A percentile compares a stretch with the other conserved stretches of the same genome.
Evolutionary conservation across 2,888 invertebrate species (phyloP).

Genomic region (Cremastobaeus sp.): DNA sequence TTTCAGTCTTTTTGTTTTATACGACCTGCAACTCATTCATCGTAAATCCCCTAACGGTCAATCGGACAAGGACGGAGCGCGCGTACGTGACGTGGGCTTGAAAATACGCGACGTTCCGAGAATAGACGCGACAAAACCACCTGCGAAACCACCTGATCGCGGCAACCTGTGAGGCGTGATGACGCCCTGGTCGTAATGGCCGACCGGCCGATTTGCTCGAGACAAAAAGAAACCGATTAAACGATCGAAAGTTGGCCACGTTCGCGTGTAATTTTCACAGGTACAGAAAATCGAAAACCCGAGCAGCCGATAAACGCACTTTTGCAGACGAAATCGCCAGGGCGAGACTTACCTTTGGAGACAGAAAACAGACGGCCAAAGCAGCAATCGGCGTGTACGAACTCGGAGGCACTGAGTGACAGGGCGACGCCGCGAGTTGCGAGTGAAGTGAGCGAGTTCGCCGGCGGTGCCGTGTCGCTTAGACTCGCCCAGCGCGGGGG

Average conservation of each 20-base stretch:
- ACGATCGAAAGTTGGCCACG: no score
- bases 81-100: constrained; percentile 4
- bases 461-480: constrained; percentile 69
- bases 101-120: constrained; percentile 62
- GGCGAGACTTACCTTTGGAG: not conserved
- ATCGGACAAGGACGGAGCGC: constrained; percentile 10
- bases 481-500: constrained; percentile 68
- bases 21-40: constrained; percentile 5
- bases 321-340: no score
- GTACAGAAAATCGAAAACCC: no score
- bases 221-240: no score
- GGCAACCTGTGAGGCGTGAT: constrained; percentile 68
- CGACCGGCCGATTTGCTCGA: constrained; percentile 54
- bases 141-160: constrained; percentile 72
- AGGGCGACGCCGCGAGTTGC: constrained; percentile 72
- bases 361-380: constrained; percentile 31
- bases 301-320: no score
- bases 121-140: constrained; percentile 70
- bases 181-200: constrained; percentile 74
- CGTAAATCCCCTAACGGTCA: constrained; percentile 30
- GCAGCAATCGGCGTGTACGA: constrained; percentile 63
- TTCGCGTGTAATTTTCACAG: not conserved
- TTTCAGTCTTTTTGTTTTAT: constrained; percentile 9
- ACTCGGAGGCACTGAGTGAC: constrained; percentile 66
- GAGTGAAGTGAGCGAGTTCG: constrained; percentile 73